Evolutionary conservation across 2,113 vertebrate genomes (phyloP).

Genomic region (Pteropus alecto): DNA sequence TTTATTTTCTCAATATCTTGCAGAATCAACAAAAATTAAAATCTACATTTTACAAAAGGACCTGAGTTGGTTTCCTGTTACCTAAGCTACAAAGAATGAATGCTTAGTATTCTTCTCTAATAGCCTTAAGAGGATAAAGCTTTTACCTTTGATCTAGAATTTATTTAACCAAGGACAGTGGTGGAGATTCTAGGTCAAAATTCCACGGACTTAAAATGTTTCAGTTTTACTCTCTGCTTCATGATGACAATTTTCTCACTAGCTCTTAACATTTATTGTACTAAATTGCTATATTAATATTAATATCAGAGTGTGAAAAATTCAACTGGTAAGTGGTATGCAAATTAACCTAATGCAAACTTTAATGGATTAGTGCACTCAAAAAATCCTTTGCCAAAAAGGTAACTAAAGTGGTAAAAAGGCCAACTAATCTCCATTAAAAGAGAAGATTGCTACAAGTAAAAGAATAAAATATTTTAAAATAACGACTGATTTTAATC

Average conservation of each 20-base stretch:
- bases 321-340: slow-evolving; percentile 58
- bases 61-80: background rate
- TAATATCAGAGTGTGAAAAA: slow-evolving; percentile 60
- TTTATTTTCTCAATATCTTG: background rate
- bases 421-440: background rate
- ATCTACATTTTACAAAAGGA: background rate
- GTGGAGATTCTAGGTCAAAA: background rate
- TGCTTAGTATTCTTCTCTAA: background rate
- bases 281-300: slow-evolving; percentile 66
- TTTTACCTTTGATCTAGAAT: slow-evolving; percentile 43
- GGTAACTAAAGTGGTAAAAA: slow-evolving; percentile 41
- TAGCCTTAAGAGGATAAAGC: background rate
- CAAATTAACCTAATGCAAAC: slow-evolving; percentile 58
- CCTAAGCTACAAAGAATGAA: background rate
- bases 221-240: slow-evolving; percentile 41
- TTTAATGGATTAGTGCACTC: slow-evolving; percentile 47
- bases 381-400: slow-evolving; percentile 58
- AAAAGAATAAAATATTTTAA: slow-evolving; percentile 28
- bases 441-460: background rate
- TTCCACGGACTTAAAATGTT: slow-evolving; percentile 43
- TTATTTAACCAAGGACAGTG: slow-evolving; percentile 28
- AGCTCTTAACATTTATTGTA: slow-evolving; percentile 45
- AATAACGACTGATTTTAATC: slow-evolving; percentile 28
- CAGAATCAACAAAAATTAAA: slow-evolving; percentile 11
- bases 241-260: slow-evolving; percentile 43